Percentiles rank a stretch among this genome's conserved stretches.
Conservation (phyloP, 2,797 vertebrate species). For the Acridotheres tristis region DNA sequence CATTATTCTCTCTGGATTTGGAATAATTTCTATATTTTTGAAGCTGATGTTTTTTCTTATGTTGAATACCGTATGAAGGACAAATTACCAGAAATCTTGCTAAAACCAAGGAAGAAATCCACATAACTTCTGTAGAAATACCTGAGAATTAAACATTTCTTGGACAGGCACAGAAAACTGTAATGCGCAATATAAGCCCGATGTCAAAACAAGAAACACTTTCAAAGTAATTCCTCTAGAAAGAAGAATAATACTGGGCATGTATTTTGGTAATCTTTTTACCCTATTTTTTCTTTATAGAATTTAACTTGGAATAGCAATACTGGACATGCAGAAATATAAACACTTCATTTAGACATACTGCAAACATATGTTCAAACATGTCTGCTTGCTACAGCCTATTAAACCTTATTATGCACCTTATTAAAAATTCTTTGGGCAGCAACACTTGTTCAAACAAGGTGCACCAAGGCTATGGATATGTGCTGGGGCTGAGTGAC, state of each 20-base stretch:
- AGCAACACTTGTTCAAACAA: conserved; percentile 11
- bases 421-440: conserved; percentile 40
- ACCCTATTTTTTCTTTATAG: background rate
- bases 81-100: background rate
- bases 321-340: background rate
- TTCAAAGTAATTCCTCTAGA: background rate
- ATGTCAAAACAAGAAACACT: background rate
- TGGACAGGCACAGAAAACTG: background rate
- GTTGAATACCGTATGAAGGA: background rate
- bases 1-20: background rate
- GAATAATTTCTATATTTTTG: background rate
- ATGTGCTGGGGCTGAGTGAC: background rate
- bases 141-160: background rate
- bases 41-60: background rate
- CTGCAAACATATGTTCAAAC: background rate
- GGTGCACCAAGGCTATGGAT: background rate
- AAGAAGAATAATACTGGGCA: background rate
- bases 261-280: background rate
- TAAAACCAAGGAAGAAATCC: background rate
- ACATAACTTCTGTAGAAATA: background rate
- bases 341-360: conserved; percentile 4
- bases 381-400: background rate
- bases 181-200: background rate
- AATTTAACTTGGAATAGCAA: background rate
- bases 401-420: conserved; percentile 26